A percentile compares a stretch with the other conserved stretches of the same genome.
Conservation (phyloP, 2,888 invertebrate genomes). For the Brassicogethes aeneus region DNA sequence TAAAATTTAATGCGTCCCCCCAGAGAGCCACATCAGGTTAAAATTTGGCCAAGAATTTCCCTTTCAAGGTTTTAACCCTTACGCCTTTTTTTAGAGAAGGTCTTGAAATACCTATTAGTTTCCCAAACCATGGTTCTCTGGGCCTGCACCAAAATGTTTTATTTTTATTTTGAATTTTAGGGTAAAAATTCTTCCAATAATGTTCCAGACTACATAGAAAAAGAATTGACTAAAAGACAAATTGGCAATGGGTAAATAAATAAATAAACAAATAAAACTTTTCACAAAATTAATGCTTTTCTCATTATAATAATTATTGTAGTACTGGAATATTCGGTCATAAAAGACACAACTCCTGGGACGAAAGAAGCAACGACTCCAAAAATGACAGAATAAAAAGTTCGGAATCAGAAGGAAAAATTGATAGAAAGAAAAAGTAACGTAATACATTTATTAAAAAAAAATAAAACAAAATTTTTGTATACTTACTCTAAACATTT, state of each 20-base stretch:
- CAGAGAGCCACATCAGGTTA: too few species aligned
- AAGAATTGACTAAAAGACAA: constrained; percentile 49
- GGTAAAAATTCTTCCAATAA: constrained; percentile 21
- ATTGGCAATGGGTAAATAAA: constrained; percentile 48
- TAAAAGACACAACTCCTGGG: constrained; percentile 31
- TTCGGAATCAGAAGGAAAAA: constrained; percentile 24
- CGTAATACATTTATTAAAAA: too few species aligned
- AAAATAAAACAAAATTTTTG: too few species aligned
- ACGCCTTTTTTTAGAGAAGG: too few species aligned
- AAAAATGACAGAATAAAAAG: constrained; percentile 27
- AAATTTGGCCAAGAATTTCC: too few species aligned
- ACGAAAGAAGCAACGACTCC: constrained; percentile 24
- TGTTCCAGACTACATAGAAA: constrained; percentile 56
- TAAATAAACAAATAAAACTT: constrained; percentile 1
- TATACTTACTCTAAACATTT: too few species aligned
- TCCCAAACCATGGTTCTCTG: too few species aligned
- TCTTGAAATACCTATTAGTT: too few species aligned
- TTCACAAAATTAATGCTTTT: constrained; percentile 1
- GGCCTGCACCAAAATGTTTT: too few species aligned
- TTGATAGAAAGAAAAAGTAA: constrained; percentile 8
- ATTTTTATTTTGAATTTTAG: constrained; percentile 8
- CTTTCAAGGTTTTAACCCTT: too few species aligned
- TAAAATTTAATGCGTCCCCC: too few species aligned
- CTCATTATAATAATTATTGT: constrained; percentile 4
- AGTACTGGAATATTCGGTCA: constrained; percentile 19